Conservation (phyloP, 2,797 vertebrate species). For the Cichlasoma orientale region DNA sequence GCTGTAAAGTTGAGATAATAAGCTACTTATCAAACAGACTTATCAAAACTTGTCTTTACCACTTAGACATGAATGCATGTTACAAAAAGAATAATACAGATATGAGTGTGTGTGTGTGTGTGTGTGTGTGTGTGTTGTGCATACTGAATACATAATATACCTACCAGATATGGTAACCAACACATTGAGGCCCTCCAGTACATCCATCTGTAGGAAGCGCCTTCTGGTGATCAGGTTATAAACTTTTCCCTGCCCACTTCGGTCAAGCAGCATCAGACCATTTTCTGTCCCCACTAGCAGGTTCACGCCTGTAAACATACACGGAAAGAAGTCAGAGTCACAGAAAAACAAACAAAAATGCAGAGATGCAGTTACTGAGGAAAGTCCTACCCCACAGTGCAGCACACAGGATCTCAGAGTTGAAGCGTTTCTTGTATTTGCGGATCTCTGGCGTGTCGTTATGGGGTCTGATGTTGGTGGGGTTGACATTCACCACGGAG, state of each 20-base stretch:
- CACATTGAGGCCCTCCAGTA: slow-evolving; percentile 95
- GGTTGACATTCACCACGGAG: slow-evolving; percentile 97
- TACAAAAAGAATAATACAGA: neutral
- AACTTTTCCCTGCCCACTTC: slow-evolving; percentile 98
- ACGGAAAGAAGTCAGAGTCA: neutral
- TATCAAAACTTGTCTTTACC: neutral
- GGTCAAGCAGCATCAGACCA: slow-evolving; percentile 94
- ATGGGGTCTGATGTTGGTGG: slow-evolving; percentile 96
- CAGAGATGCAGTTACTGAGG: neutral
- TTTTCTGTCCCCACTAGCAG: slow-evolving; percentile 97
- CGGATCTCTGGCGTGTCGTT: slow-evolving; percentile 98
- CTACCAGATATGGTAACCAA: slow-evolving; percentile 98
- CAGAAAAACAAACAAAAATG: neutral
- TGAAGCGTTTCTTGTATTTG: slow-evolving; percentile 99
- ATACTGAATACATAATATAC: neutral
- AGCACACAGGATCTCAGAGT: slow-evolving; percentile 97
- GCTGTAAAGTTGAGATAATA: neutral
- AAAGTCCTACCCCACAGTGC: slow-evolving; percentile 91
- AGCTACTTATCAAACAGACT: neutral
- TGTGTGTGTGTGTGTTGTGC: too few relatives aligned
- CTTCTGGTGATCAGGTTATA: slow-evolving; percentile 96
- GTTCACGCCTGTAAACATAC: slow-evolving; percentile 87
- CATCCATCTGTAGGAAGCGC: slow-evolving; percentile 97
- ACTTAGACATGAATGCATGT: neutral
- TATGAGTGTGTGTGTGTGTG: neutral